These are phyloP conservation scores for Chauna torquata DNA, from an alignment of 2,113 vertebrate species.

Conservation along the genomic window DNA sequence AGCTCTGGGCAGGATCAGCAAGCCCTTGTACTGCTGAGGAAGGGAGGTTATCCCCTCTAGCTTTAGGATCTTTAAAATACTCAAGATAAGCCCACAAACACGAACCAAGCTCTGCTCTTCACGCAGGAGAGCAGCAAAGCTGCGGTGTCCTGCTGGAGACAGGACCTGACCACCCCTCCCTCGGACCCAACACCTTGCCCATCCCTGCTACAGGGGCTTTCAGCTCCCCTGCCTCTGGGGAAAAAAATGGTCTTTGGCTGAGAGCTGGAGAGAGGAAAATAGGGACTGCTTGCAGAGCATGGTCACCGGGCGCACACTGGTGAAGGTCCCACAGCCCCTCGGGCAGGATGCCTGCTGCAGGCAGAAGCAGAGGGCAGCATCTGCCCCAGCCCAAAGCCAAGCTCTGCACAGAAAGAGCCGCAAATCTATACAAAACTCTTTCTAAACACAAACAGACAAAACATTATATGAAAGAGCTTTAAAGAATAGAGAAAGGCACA, in stretches of 20 bases:
- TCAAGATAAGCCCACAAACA: neutral
- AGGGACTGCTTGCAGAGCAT: neutral
- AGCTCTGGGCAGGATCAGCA: neutral
- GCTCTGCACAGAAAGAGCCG: neutral
- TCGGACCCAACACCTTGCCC: no score
- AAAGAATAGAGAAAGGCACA: neutral
- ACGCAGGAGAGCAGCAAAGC: neutral
- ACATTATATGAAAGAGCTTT: neutral
- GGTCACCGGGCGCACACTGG: neutral
- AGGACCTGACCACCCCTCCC: neutral
- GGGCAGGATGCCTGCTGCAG: neutral
- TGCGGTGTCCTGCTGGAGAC: neutral
- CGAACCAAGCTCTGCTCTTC: neutral
- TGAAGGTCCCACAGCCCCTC: neutral
- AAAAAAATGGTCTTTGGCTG: neutral
- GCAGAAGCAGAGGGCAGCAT: neutral
- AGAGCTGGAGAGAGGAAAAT: neutral
- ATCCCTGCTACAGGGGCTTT: neutral
- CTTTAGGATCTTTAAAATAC: neutral
- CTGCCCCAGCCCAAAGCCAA: neutral
- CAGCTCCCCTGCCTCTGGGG: neutral
- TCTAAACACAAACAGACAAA: slow-evolving; percentile 5
- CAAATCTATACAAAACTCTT: neutral
- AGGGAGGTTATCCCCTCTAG: neutral
- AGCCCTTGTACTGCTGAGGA: neutral